Evolutionary conservation across 1,140 invertebrate genomes (phyloP), one percentile per base, ranked within the genome.

Genomic region (Charaxes varanes): DNA sequence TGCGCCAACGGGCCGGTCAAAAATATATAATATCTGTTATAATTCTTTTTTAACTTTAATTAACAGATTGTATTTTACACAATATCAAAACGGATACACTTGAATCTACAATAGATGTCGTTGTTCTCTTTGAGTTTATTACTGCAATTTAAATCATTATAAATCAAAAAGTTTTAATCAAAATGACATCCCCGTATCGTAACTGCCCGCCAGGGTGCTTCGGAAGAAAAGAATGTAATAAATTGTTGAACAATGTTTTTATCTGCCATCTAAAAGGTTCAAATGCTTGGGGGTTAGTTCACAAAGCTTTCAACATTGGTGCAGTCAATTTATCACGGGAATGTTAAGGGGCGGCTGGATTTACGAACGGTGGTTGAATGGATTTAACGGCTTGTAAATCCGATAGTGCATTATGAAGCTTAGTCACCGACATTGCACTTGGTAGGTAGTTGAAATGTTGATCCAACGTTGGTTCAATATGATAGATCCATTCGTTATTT

Each of bases 361-460:
- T 44, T 47, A 53, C 36, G 45, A 38, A 18, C 17, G 30, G 41
- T 49, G 31, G 23, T 22, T 50, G 53, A 49, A 62, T 53, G 46
- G 48, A 30, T 52, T 60, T 58, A 51, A 64, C 61, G 59, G 54
- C 42, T 54, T 57, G 64, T 68, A 47, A 50, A 59, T 37, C 43
- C 16, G 27, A n/a, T n/a, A n/a, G n/a, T n/a, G n/a, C n/a, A n/a
- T n/a, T n/a, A n/a, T n/a, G n/a, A n/a, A n/a, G n/a, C n/a, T n/a
- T n/a, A n/a, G n/a, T n/a, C n/a, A n/a, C n/a, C n/a, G n/a, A n/a
- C n/a, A n/a, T n/a, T n/a, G n/a, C n/a, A n/a, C n/a, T n/a, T n/a
- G n/a, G n/a, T n/a, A n/a, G n/a, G n/a, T n/a, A n/a, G n/a, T n/a
- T n/a, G n/a, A n/a, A n/a, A n/a, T n/a, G n/a, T n/a, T n/a, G n/a